Base-by-base conservation (phyloP, 2,888 invertebrate species). In the Sphaerophoria rueppellii region DNA sequence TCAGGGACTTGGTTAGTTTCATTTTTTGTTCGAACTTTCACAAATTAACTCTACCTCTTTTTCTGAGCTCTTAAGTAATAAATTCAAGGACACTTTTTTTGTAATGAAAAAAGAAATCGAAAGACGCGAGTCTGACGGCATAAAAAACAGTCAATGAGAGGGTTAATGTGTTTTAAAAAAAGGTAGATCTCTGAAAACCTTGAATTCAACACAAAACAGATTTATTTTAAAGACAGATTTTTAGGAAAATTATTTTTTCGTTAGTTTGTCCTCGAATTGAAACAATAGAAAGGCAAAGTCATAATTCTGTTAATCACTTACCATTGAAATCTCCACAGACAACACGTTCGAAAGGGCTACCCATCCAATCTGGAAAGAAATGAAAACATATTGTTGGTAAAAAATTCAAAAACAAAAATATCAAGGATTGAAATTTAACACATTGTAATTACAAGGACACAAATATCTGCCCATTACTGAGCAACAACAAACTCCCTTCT, bases 251-350 rank as follows among this genome's bases (percentile, higher is more conserved):
- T 4, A 48, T 58, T 35, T 14, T 35, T 4, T 57, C 40, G 37
- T 16, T 37, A 58, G 37, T 24, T 48, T 37, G 4, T 35, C 34
- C 50, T 35, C 50, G 35, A 37, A 65, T 75, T 35, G 9, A 72
- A 52, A 55, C 16, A 43, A 60, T 4, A 57, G 34, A 34, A 24
- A 35, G 35, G 4, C 6, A 35, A 52, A 37, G 35, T 34, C 37
- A 16, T 32, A 46, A 35, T 0, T 40, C 32, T 46, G 24, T 46
- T 48, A 61, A 55, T 87, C 88, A 94, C 95, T 94, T 95, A 95
- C 95, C 95, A 94, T 95, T 95, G 92, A 96, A 97, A 96, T 97
- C 96, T 95, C 97, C 97, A 94, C 97, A 97, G 93, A 97, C 96
- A 93, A 97, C 97, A 93, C 97, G 95, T 94, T 97, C 97, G 93